Base-by-base conservation (phyloP, 2,888 invertebrate species). In the Troides aeacus region DNA sequence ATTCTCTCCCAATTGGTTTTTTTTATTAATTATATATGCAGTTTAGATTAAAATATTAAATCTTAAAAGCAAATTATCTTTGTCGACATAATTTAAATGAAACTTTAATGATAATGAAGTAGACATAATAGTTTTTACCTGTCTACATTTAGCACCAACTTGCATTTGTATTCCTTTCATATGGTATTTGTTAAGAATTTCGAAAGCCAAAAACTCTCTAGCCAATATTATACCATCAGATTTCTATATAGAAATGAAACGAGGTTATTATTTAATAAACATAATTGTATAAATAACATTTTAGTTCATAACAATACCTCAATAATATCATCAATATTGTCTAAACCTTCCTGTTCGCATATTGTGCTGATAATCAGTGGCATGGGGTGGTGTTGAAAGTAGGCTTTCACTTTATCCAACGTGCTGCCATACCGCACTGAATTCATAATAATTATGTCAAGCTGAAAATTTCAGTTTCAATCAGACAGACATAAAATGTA, bases 191-290 rank as follows among this genome's bases (percentile, higher is more conserved):
- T 70, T 70, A 10, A 70, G 15, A 56, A 90, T 71, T 77, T 88
- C 88, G 68, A 81, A 88, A 7, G 85, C 74, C 7, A 90, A 74
- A 76, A 81, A 86, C 71, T 88, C 88, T 74, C 90, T 79, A 3
- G 84, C 77, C 10, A 91, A 70, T 62, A 89, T 72, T 61, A 90
- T 79, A 15, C 85, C 88, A 62, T 90, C 89, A 1, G 83, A 74
- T 77, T 84, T 84, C 90, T 90, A 72, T 7, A 75, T 75, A 73
- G 68, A 62, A 62, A 62, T 36, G 24, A 21, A n/a, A 8, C 12
- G 21, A 15, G n/a, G 18, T 53, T 21, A 56, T 56, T 56, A 56
- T 21, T 21, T 21, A n/a, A 21, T 46, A 18, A 17, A 18, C 53
- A 18, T 2, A 53, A 56, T 21, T 5, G 56, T 21, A 21, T 56